Evolutionary conservation across 1,140 invertebrate genomes (phyloP).

Genomic region (Mactra quadrangularis): DNA sequence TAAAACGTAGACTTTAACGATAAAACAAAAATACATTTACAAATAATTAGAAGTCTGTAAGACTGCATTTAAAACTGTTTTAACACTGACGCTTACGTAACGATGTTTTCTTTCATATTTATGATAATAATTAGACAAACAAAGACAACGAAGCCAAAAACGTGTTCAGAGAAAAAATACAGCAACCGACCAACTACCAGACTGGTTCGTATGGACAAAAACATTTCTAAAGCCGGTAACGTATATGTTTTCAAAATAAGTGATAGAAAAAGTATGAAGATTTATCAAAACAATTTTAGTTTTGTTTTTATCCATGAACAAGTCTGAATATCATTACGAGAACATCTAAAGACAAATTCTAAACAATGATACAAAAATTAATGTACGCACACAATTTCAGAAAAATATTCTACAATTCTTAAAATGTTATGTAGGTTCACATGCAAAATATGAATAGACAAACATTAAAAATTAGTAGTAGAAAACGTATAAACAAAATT

Average conservation of each 20-base stretch:
- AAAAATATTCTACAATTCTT: conserved; percentile 11
- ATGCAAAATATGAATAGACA: conserved; percentile 39
- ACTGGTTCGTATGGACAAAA: conserved; percentile 1
- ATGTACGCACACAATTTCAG: conserved; percentile 27
- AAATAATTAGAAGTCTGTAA: too few species aligned
- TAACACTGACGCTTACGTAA: too few species aligned
- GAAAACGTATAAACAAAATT: conserved; percentile 12
- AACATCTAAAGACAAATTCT: conserved; percentile 42
- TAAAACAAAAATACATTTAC: conserved; percentile 13
- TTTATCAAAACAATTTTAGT: too few species aligned
- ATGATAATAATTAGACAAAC: conserved; percentile 36
- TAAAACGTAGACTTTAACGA: neutral
- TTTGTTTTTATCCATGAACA: conserved; percentile 2
- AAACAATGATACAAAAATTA: conserved; percentile 36
- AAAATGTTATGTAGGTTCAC: conserved; percentile 25
- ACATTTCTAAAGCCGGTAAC: too few species aligned
- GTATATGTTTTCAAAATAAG: too few species aligned
- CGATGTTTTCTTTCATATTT: too few species aligned
- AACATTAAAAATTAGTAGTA: conserved; percentile 21
- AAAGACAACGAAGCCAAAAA: conserved; percentile 48
- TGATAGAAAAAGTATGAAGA: too few species aligned
- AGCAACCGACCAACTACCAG: conserved; percentile 17
- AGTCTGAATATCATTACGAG: conserved; percentile 14
- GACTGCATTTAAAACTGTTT: too few species aligned
- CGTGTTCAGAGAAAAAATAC: conserved; percentile 46